Percentiles rank a stretch among this genome's conserved stretches.
Evolutionary conservation across 2,113 vertebrate genomes (phyloP).

Genomic region (Nothocercus julius): DNA sequence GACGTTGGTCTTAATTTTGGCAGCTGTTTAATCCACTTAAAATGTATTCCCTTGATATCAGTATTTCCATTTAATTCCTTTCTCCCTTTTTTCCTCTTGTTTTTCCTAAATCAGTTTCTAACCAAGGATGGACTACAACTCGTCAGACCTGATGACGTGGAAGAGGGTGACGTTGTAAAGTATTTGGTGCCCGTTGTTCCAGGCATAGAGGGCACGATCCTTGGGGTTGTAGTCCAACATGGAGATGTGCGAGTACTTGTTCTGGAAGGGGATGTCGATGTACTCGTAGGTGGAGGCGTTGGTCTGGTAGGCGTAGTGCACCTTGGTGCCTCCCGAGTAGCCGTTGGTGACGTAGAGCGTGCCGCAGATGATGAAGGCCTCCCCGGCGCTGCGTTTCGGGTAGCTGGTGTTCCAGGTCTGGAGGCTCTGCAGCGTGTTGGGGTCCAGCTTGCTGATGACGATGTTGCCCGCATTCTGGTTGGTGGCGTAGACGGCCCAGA

Average conservation of each 20-base stretch:
- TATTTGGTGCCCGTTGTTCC: constrained; percentile 98
- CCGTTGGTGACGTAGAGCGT: constrained; percentile 97
- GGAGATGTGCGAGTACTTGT: constrained; percentile 97
- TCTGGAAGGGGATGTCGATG: constrained; percentile 96
- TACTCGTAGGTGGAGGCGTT: constrained; percentile 98
- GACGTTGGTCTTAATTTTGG: constrained; percentile 60
- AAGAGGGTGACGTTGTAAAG: constrained; percentile 98
- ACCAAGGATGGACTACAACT: constrained; percentile 81
- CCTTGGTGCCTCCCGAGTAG: constrained; percentile 96
- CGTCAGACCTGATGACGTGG: constrained; percentile 94
- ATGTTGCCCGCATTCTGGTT: constrained; percentile 98
- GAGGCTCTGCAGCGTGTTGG: constrained; percentile 89
- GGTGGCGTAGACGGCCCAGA: constrained; percentile 98
- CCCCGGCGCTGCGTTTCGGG: constrained; percentile 95
- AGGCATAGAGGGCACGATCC: constrained; percentile 95
- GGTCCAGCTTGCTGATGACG: constrained; percentile 95
- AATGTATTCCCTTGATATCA: constrained; percentile 38
- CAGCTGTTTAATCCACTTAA: constrained; percentile 64
- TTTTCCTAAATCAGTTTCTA: constrained; percentile 2
- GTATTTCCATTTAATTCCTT: background rate
- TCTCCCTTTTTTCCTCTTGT: background rate
- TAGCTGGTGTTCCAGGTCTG: constrained; percentile 96
- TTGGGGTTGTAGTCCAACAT: constrained; percentile 99
- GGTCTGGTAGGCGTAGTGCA: constrained; percentile 97
- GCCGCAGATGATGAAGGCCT: constrained; percentile 98